Conservation (phyloP, 2,113 vertebrate genomes). For the Apeltes quadracus region DNA sequence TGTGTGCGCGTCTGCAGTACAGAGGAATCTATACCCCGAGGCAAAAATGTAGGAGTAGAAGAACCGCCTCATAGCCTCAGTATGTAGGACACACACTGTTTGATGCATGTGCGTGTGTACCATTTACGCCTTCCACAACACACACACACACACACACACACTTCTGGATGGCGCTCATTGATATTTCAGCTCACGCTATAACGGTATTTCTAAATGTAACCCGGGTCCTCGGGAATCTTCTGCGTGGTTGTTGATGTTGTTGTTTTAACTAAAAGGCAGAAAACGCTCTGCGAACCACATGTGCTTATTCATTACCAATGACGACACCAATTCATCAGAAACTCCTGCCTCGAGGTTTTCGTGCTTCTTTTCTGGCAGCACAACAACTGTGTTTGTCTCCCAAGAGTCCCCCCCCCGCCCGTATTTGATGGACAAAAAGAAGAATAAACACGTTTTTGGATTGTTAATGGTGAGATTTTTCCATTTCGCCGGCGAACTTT, state of each 20-base stretch:
- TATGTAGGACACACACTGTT: conserved; percentile 48
- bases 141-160: neutral
- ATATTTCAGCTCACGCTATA: conserved; percentile 7
- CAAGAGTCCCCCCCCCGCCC: neutral
- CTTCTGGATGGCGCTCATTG: neutral
- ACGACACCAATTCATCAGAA: too few species aligned
- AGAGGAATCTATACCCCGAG: conserved; percentile 58
- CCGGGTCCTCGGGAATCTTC: conserved; percentile 15
- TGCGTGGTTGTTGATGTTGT: neutral
- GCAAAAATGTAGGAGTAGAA: conserved; percentile 55
- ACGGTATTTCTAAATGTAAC: conserved; percentile 57
- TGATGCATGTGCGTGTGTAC: too few species aligned
- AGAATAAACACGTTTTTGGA: too few species aligned
- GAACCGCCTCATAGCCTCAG: conserved; percentile 27
- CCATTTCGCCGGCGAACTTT: neutral
- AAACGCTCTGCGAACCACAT: neutral
- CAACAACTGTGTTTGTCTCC: too few species aligned
- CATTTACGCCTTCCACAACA: neutral
- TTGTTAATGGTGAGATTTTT: too few species aligned
- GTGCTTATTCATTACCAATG: neutral
- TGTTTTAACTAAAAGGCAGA: conserved; percentile 33
- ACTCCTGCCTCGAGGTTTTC: too few species aligned
- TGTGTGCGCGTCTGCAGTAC: conserved; percentile 28
- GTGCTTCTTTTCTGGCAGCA: too few species aligned
- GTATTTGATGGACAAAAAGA: too few species aligned